phyloP scores from a whole-genome alignment of 2,797 vertebrate genomes.

The Sciurus vulgaris region DNA sequence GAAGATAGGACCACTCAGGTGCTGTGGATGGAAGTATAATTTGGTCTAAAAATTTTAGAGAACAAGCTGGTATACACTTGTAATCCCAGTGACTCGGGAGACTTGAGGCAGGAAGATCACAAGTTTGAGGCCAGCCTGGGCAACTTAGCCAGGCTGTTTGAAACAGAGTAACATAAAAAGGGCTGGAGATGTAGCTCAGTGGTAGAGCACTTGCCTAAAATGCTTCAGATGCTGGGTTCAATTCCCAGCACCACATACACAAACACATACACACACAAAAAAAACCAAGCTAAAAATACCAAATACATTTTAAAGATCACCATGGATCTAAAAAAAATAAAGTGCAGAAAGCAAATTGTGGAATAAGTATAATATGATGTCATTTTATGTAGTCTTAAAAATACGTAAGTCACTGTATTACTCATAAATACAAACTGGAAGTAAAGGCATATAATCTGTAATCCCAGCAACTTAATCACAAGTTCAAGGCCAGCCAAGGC shows the following conservation, averaged over 20 bases:
- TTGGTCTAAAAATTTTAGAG: conserved; percentile 30
- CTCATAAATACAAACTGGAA: background rate
- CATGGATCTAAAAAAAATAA: conserved; percentile 5
- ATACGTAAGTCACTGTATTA: background rate
- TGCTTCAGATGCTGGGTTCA: too few species aligned
- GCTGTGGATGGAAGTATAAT: background rate
- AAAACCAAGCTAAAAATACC: background rate
- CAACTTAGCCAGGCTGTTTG: too few species aligned
- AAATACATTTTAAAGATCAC: conserved; percentile 3
- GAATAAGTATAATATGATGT: background rate
- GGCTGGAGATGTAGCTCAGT: too few species aligned
- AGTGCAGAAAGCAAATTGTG: conserved; percentile 49
- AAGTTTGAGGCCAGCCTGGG: too few species aligned
- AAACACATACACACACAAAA: too few species aligned
- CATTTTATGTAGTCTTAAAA: conserved; percentile 52
- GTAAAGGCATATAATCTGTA: background rate
- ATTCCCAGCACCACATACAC: too few species aligned
- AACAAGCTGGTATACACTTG: background rate
- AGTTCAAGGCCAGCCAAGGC: too few species aligned
- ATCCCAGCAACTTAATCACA: too few species aligned
- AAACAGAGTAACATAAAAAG: too few species aligned
- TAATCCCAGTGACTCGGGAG: too few species aligned
- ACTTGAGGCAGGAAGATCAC: too few species aligned
- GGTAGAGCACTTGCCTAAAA: too few species aligned
- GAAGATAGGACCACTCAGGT: background rate